These are phyloP conservation scores for Diuraphis noxia DNA, from an alignment of 1,140 invertebrate species.

Conservation along the genomic window DNA sequence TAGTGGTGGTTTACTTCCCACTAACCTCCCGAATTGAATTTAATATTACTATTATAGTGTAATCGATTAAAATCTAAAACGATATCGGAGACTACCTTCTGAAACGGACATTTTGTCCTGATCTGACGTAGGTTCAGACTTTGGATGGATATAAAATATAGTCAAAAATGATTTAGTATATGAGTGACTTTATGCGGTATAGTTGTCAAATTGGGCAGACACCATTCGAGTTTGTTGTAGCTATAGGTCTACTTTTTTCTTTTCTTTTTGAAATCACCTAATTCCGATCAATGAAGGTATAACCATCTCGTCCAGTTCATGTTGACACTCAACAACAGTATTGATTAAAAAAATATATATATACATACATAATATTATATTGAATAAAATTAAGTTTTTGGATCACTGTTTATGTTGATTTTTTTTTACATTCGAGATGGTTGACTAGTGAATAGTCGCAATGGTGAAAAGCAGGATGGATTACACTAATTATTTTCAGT, in stretches of 20 bases:
- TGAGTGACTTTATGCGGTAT: not conserved
- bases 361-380: too few species aligned
- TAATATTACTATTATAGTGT: not conserved
- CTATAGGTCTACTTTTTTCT: not conserved
- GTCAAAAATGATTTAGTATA: too few species aligned
- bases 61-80: not conserved
- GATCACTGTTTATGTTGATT: too few species aligned
- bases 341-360: too few species aligned
- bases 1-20: not conserved
- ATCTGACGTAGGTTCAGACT: not conserved
- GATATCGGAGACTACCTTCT: not conserved
- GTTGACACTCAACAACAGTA: too few species aligned
- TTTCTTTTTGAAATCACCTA: not conserved
- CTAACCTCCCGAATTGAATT: not conserved
- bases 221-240: too few species aligned
- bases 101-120: not conserved
- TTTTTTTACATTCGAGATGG: too few species aligned
- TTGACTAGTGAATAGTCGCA: too few species aligned
- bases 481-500: not conserved
- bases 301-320: not conserved
- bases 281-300: not conserved
- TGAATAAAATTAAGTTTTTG: too few species aligned
- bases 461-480: too few species aligned
- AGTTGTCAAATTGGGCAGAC: not conserved
- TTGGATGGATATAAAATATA: too few species aligned